Percentiles rank a stretch among this genome's conserved stretches.
These are phyloP conservation scores for Spatulosminthurus flaviceps DNA, from an alignment of 2,888 invertebrate species.

Conservation along the genomic window DNA sequence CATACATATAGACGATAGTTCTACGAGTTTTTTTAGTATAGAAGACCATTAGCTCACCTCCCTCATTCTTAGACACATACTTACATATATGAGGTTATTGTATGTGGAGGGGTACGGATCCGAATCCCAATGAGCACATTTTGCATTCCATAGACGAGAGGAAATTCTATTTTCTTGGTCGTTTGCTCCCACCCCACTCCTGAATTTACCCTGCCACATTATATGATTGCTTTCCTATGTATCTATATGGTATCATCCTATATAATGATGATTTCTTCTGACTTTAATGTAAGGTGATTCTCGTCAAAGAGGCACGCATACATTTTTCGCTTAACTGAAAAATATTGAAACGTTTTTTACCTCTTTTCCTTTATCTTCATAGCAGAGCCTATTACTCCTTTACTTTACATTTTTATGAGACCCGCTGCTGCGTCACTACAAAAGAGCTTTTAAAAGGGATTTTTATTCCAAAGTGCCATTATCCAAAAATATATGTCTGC, in stretches of 20 bases:
- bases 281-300: neutral
- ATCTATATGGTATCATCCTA: too few species aligned
- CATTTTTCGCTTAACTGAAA: neutral
- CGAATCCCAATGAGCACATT: slow-evolving; percentile 41
- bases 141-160: slow-evolving; percentile 39
- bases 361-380: neutral
- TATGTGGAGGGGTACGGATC: neutral
- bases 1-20: too few species aligned
- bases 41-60: too few species aligned
- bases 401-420: too few species aligned
- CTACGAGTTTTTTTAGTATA: too few species aligned
- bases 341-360: neutral
- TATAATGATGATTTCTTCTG: neutral
- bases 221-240: too few species aligned
- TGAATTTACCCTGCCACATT: neutral
- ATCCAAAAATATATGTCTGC: too few species aligned
- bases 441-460: too few species aligned
- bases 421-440: too few species aligned
- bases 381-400: too few species aligned
- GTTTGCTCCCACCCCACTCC: neutral
- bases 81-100: neutral
- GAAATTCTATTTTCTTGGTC: slow-evolving; percentile 33
- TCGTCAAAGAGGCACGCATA: neutral
- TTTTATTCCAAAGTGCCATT: too few species aligned
- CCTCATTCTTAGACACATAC: too few species aligned